phyloP scores from a whole-genome alignment of 35 echinoderm and acorn worm genomes.

The Eucidaris tribuloides region DNA sequence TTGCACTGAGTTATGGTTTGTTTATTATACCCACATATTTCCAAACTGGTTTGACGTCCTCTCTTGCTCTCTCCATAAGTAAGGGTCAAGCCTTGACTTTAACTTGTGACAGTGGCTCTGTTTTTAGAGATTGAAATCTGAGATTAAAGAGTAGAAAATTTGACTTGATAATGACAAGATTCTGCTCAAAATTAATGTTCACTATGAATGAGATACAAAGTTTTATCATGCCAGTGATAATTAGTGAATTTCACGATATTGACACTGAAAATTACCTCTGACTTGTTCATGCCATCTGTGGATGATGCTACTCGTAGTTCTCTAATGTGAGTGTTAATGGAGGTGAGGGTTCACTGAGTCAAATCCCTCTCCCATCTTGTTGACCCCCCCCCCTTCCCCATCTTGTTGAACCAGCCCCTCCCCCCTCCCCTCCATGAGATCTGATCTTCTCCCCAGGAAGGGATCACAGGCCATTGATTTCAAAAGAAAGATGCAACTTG shows the following conservation, averaged over 20 bases:
- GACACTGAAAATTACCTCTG: slow-evolving; percentile 9
- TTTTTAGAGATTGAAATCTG: too few relatives aligned
- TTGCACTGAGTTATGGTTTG: too few relatives aligned
- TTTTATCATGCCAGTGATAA: not conserved
- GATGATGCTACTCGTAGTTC: slow-evolving; percentile 47
- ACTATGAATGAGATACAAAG: not conserved
- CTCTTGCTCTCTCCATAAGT: too few relatives aligned
- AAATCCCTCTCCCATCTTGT: not conserved
- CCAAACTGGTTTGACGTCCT: too few relatives aligned
- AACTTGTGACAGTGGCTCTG: too few relatives aligned
- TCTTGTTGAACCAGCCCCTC: not conserved
- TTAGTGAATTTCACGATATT: not conserved
- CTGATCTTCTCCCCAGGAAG: not conserved
- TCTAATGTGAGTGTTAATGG: slow-evolving; percentile 97
- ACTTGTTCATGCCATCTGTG: not conserved
- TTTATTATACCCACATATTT: too few relatives aligned
- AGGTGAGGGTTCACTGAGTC: slow-evolving; percentile 69
- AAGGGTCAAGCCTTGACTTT: too few relatives aligned
- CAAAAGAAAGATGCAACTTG: not conserved
- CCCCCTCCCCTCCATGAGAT: not conserved
- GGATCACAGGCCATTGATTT: not conserved
- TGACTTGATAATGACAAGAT: not conserved
- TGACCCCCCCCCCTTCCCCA: not conserved
- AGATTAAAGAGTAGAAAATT: not conserved
- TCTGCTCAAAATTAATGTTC: not conserved